Base-by-base conservation (phyloP, 2,888 invertebrate genomes). In the Ypsolopha scabrella region DNA sequence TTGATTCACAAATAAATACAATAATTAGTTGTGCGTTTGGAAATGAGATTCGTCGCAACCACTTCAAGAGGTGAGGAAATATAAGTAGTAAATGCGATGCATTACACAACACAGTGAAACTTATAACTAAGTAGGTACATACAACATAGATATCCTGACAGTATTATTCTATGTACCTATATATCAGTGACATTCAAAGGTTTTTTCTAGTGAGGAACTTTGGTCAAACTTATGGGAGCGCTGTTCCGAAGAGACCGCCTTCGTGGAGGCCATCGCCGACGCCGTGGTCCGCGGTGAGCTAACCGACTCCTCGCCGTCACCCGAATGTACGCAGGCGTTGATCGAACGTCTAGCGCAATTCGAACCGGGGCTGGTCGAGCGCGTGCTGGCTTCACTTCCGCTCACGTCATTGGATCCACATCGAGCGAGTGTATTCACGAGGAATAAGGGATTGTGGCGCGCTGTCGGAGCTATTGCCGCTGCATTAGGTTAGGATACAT, bases 341-440 rank as follows among this genome's bases (percentile, higher is more conserved):
- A 82, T 89, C 47, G 89, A 93, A 66, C 90, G 90, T 52, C 88
- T 92, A 57, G 86, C 88, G 7, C 90, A 90, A 56, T 88, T 88
- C 44, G 88, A 90, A 65, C 87, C 91, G 50, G 87, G 89, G 49
- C 86, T 90, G 9, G 88, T 94, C 47, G 93, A 94, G 68, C 82
- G 91, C 8, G 93, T 93, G 56, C 88, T 93, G 52, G 80, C 79
- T 9, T 75, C 83, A 6, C 59, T 85, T 50, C 85, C 85, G 24
- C 69, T 86, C 4, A 76, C 80, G 7, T 67, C 80, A 1, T 62
- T 86, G 1, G 85, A 85, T 60, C 83, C 82, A 45, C 85, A 86
- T 58, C 77, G 81, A n/a, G 80, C 81, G 10, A 80, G 75, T 59
- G 69, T 82, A 38, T 75, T 82, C 56, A 75, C 82, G 2, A 65